phyloP scores from a whole-genome alignment of 2,888 invertebrate genomes.

The Suillia variegata region DNA sequence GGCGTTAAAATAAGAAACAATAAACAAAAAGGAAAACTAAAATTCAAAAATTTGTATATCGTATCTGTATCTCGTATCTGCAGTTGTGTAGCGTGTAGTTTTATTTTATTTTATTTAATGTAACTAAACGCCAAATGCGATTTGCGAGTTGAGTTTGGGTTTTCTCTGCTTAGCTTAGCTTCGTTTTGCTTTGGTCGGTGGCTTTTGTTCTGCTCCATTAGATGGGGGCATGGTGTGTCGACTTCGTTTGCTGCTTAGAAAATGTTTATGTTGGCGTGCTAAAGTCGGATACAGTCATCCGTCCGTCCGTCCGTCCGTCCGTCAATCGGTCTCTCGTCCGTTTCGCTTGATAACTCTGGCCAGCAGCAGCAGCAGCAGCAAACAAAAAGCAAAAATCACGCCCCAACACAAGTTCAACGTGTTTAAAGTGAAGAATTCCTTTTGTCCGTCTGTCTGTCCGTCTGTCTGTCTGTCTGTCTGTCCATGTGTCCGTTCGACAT shows the following conservation, averaged over 20 bases:
- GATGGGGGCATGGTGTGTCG: too few species aligned
- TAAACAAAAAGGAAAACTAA: not conserved
- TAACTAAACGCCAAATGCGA: conserved; percentile 16
- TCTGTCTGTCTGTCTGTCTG: too few species aligned
- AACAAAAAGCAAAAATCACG: conserved; percentile 47
- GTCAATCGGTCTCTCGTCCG: too few species aligned
- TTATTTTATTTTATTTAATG: not conserved
- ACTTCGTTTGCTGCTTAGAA: not conserved
- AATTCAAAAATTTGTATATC: not conserved
- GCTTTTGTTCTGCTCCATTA: conserved; percentile 15
- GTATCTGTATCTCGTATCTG: not conserved
- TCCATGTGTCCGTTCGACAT: too few species aligned
- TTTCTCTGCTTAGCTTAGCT: not conserved
- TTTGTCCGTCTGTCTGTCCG: too few species aligned
- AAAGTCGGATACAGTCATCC: conserved; percentile 35
- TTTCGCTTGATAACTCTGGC: conserved; percentile 48
- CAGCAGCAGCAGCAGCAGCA: too few species aligned
- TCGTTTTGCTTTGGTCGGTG: not conserved
- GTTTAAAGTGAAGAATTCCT: conserved; percentile 31
- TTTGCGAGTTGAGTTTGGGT: not conserved
- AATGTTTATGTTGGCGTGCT: not conserved
- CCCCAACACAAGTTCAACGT: conserved; percentile 28
- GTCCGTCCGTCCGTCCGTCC: conserved; percentile 25
- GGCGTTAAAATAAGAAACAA: not conserved
- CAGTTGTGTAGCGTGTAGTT: too few species aligned